Conservation (phyloP, 2,888 invertebrate species). For the Catotricha subobsoleta region DNA sequence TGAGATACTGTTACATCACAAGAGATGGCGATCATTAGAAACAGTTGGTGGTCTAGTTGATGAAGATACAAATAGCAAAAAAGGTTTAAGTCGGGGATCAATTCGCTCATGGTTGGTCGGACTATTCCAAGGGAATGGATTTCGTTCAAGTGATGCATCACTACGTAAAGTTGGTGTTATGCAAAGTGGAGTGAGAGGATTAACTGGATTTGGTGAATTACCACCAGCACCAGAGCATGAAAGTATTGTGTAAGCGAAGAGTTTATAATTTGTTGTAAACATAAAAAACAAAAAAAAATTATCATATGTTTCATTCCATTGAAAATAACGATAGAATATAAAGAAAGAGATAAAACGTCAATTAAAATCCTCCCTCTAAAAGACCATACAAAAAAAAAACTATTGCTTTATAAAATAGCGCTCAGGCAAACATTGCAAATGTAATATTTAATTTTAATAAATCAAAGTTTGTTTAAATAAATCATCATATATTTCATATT, state of each 20-base stretch:
- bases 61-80: slow-evolving; percentile 35
- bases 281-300: neutral
- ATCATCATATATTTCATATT: too few relatives aligned
- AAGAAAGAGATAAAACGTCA: too few relatives aligned
- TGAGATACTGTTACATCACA: slow-evolving; percentile 34
- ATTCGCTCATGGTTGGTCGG: slow-evolving; percentile 56
- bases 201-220: slow-evolving; percentile 24
- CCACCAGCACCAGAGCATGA: slow-evolving; percentile 24
- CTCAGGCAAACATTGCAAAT: too few relatives aligned
- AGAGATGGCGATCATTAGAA: slow-evolving; percentile 66
- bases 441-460: too few relatives aligned
- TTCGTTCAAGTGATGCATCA: slow-evolving; percentile 39
- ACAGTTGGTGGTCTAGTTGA: slow-evolving; percentile 31
- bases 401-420: too few relatives aligned
- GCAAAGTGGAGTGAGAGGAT: slow-evolving; percentile 21
- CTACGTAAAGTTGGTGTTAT: slow-evolving; percentile 23
- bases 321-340: too few relatives aligned
- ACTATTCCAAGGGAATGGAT: slow-evolving; percentile 51
- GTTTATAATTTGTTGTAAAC: too few relatives aligned
- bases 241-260: slow-evolving; percentile 29
- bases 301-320: too few relatives aligned
- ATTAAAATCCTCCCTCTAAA: too few relatives aligned
- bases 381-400: too few relatives aligned
- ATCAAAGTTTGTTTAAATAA: too few relatives aligned
- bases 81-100: slow-evolving; percentile 38